Evolutionary conservation across 2,888 invertebrate species (phyloP), one percentile per base, ranked within the genome.

Genomic region (Zonitis immaculata): DNA sequence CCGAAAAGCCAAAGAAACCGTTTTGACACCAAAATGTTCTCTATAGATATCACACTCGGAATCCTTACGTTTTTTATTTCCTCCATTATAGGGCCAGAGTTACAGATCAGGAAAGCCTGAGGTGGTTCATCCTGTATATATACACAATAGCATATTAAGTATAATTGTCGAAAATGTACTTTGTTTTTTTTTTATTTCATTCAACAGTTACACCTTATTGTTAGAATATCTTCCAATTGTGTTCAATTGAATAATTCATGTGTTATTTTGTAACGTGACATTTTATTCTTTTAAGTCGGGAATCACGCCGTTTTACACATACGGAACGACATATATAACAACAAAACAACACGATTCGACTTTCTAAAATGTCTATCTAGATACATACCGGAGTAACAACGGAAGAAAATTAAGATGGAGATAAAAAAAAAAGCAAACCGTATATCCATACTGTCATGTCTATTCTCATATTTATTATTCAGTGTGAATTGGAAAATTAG

Each of bases 231-330:
- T 35, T 35, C 18, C 18, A 35, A 35, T 35, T 35, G 35, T 35
- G 14, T 32, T 30, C n/a, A 8, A 12, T 1, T 35, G 35, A 35
- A 54, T 54, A 46, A 54, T 54, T 49, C 54, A 49, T 54, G 45
- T 42, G 42, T 54, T 54, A n/a, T n/a, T n/a, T 53, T 49, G 45
- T 53, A 53, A 49, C 47, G 43, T 54, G 49, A 54, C 54, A 54
- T 54, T 50, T 46, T 26, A 28, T 44, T 44, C 44, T 35, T 35
- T 35, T 44, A 44, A 44, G 27, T 28, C 44, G 44, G 18, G 39
- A 47, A 49, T 54, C 46, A 50, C 47, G 54, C 43, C 49, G 49
- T 54, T 35, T 53, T 50, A 54, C 47, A 54, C 54, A 52, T 48
- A 52, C 47, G 14, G 27, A 44, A 44, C 44, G 51, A 51, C 51